phyloP scores from a whole-genome alignment of 2,888 invertebrate species.

The Drosophila borborema region DNA sequence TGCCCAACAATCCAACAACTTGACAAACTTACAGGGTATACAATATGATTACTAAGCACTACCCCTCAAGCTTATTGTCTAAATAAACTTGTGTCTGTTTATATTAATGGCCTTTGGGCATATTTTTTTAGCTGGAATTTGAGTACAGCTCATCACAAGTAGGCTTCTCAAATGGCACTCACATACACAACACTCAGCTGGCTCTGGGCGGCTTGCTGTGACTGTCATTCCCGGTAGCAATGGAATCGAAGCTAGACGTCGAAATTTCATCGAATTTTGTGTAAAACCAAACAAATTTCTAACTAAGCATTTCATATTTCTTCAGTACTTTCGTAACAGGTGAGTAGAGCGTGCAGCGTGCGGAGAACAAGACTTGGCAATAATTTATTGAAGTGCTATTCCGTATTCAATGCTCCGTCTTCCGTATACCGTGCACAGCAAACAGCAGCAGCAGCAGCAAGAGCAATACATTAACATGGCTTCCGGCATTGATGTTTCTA shows the following conservation, averaged over 20 bases:
- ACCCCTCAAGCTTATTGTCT: no score
- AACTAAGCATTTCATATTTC: neutral
- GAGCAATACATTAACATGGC: slow-evolving; percentile 30
- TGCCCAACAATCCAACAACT: neutral
- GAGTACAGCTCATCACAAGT: neutral
- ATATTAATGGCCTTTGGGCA: neutral
- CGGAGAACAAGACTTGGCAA: neutral
- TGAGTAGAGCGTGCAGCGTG: neutral
- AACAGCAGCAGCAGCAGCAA: neutral
- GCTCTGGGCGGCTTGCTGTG: neutral
- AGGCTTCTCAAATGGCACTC: neutral
- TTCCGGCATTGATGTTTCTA: slow-evolving; percentile 47
- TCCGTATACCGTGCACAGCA: neutral
- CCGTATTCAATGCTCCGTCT: no score
- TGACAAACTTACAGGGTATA: neutral
- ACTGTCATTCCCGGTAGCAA: neutral
- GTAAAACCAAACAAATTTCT: slow-evolving; percentile 1
- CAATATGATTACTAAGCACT: neutral
- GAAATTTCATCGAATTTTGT: slow-evolving; percentile 5
- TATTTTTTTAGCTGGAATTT: neutral
- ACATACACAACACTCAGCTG: neutral
- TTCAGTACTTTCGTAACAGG: neutral
- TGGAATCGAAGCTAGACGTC: neutral
- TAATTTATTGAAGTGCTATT: neutral
- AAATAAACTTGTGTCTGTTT: neutral